Evolutionary conservation across 1,140 invertebrate species (phyloP).

Genomic region (Drosophila sproati): DNA sequence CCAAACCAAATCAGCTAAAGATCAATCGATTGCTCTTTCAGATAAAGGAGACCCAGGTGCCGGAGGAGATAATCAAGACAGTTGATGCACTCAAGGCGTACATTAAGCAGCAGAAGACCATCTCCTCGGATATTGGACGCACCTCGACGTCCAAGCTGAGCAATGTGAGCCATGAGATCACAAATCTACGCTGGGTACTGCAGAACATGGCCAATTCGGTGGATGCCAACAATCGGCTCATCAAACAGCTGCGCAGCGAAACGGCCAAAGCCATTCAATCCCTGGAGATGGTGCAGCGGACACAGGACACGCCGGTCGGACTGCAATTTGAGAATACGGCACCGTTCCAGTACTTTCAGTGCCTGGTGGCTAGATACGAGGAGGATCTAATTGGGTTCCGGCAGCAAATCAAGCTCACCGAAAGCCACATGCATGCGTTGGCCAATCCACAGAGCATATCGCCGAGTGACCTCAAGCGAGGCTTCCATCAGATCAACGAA

Average conservation of each 20-base stretch:
- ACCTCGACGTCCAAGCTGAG: conserved; percentile 76
- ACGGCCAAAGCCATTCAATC: conserved; percentile 90
- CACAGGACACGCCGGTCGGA: conserved; percentile 90
- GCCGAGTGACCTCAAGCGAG: conserved; percentile 87
- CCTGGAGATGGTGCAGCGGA: conserved; percentile 91
- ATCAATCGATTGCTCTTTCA: background rate
- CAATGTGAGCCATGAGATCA: conserved; percentile 76
- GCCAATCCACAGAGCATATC: conserved; percentile 88
- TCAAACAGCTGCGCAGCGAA: conserved; percentile 90
- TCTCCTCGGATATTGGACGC: conserved; percentile 92
- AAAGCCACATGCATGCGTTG: conserved; percentile 89
- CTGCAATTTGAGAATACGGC: conserved; percentile 92
- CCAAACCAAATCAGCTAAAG: background rate
- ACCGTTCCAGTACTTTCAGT: conserved; percentile 90
- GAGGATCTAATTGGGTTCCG: conserved; percentile 89
- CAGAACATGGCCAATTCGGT: conserved; percentile 86
- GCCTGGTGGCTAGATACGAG: conserved; percentile 90
- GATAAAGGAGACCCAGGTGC: conserved; percentile 90
- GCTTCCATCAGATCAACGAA: conserved; percentile 92
- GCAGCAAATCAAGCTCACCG: conserved; percentile 90
- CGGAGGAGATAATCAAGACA: conserved; percentile 88
- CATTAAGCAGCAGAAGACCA: conserved; percentile 92
- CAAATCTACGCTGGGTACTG: conserved; percentile 79
- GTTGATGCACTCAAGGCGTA: conserved; percentile 89
- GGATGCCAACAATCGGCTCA: conserved; percentile 87